phyloP scores from a whole-genome alignment of 1,140 invertebrate species.

The Trachymyrmex cornetzi region DNA sequence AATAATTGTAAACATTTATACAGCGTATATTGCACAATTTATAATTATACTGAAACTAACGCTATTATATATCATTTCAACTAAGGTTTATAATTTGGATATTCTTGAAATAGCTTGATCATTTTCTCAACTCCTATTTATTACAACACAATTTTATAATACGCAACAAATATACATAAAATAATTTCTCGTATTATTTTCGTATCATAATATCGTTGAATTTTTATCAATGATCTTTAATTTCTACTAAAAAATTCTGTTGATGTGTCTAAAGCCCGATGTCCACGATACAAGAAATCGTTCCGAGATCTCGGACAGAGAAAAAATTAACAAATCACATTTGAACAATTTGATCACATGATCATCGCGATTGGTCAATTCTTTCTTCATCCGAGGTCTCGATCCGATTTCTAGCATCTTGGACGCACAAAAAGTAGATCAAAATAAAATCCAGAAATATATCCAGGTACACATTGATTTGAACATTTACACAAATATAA shows the following conservation, averaged over 20 bases:
- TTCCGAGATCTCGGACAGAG: no score
- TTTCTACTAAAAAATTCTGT: not conserved
- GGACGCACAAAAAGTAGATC: not conserved
- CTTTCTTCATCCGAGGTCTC: no score
- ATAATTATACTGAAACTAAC: constrained; percentile 5
- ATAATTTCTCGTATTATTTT: constrained; percentile 4
- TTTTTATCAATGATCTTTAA: not conserved
- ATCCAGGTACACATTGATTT: not conserved
- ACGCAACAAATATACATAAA: not conserved
- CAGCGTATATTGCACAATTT: not conserved
- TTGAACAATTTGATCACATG: no score
- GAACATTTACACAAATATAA: not conserved
- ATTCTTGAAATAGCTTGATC: not conserved
- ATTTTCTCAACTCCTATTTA: not conserved
- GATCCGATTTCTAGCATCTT: no score
- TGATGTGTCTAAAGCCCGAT: no score
- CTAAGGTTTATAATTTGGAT: not conserved
- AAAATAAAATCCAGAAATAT: constrained; percentile 8
- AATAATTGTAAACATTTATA: constrained; percentile 39
- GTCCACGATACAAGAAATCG: no score
- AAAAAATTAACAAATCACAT: no score
- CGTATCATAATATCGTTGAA: not conserved
- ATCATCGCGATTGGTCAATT: no score
- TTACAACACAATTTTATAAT: constrained; percentile 9
- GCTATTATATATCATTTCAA: not conserved